phyloP scores from a whole-genome alignment of 2,113 vertebrate species.

The Cyanistes caeruleus region DNA sequence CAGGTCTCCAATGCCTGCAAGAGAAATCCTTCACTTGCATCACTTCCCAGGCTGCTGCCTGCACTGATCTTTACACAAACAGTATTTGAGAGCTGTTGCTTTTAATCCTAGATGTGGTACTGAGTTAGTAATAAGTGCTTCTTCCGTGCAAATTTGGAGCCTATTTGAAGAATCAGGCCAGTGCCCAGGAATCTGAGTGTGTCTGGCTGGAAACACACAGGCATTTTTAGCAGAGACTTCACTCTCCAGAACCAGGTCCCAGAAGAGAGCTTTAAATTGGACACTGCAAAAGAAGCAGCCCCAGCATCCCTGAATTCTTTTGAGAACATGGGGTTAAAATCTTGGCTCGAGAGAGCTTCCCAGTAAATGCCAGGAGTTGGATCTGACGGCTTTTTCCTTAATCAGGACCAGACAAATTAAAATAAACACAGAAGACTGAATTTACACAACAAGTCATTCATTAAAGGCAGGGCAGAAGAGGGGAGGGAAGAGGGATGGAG shows the following conservation, averaged over 20 bases:
- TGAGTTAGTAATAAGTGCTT: not conserved
- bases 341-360: not conserved
- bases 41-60: not conserved
- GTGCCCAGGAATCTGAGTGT: not conserved
- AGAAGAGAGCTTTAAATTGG: not conserved
- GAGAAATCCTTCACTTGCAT: not conserved
- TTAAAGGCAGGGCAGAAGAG: not conserved
- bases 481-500: not conserved
- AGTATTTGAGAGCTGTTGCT: not conserved
- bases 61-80: not conserved
- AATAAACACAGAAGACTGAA: slow-evolving; percentile 57
- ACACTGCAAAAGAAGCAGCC: not conserved
- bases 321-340: not conserved
- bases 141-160: not conserved
- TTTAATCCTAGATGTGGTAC: not conserved
- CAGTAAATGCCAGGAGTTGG: not conserved
- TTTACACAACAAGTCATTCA: slow-evolving; percentile 55
- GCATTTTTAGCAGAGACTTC: not conserved
- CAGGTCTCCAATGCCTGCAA: not conserved
- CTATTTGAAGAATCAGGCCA: not conserved
- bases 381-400: not conserved
- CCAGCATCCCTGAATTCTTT: not conserved
- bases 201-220: not conserved
- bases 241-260: not conserved
- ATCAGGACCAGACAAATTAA: slow-evolving; percentile 34